Evolutionary conservation across 2,797 vertebrate species (phyloP).

Genomic region (Danionella dracula): DNA sequence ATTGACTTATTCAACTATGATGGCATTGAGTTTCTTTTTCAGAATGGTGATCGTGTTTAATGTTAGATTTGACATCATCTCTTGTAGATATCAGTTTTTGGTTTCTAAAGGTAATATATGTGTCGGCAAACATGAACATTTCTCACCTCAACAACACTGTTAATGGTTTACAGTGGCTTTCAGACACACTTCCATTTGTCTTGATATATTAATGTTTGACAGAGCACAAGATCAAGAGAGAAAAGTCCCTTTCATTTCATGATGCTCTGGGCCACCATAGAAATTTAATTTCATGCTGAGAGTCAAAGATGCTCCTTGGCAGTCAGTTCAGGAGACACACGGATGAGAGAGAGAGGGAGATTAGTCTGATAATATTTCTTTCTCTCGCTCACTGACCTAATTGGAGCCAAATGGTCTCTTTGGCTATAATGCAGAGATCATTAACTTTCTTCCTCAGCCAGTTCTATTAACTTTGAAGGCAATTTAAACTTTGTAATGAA

Average conservation of each 20-base stretch:
- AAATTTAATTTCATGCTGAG: slow-evolving; percentile 62
- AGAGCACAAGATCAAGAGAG: slow-evolving; percentile 18
- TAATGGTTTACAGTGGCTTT: not conserved
- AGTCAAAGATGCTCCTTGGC: slow-evolving; percentile 54
- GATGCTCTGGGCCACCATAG: slow-evolving; percentile 62
- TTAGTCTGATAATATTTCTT: slow-evolving; percentile 45
- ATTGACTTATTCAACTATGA: too few relatives aligned
- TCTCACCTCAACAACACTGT: not conserved
- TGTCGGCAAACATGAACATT: too few relatives aligned
- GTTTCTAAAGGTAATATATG: too few relatives aligned
- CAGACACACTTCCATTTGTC: slow-evolving; percentile 3
- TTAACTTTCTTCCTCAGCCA: slow-evolving; percentile 62
- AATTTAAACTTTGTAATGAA: slow-evolving; percentile 76
- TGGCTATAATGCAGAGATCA: slow-evolving; percentile 64
- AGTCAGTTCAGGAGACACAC: slow-evolving; percentile 48
- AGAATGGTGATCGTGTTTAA: too few relatives aligned
- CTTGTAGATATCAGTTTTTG: too few relatives aligned
- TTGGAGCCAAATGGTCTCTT: slow-evolving; percentile 79
- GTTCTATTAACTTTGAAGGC: slow-evolving; percentile 72
- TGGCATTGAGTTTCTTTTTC: too few relatives aligned
- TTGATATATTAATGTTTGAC: slow-evolving; percentile 9
- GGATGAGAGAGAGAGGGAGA: slow-evolving; percentile 36
- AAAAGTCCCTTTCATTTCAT: slow-evolving; percentile 49
- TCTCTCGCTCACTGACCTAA: slow-evolving; percentile 64
- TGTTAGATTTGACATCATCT: too few relatives aligned